A percentile compares a stretch with the other conserved stretches of the same genome.
Evolutionary conservation across 2,888 invertebrate species (phyloP).

Genomic region (Hedychridium roseum): DNA sequence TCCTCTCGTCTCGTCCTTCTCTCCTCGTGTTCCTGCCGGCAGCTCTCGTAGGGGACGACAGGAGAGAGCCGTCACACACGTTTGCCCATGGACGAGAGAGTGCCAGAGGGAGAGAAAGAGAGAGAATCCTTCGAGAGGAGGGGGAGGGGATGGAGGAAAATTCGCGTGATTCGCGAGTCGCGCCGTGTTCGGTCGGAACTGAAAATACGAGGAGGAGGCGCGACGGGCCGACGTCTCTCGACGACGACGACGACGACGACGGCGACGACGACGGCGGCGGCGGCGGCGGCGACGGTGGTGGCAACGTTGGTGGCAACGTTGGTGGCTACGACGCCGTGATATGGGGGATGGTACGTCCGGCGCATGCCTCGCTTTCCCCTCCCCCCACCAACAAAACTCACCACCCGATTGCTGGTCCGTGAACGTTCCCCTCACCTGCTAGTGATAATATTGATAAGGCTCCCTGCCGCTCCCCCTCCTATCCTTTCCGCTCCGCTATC

Average conservation of each 20-base stretch:
- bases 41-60: constrained; percentile 1
- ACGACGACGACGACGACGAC: constrained; percentile 40
- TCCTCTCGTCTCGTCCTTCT: constrained; percentile 33
- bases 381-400: constrained; percentile 20
- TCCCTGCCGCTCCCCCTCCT: constrained; percentile 9
- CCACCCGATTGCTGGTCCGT: constrained; percentile 25
- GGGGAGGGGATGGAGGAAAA: constrained; percentile 1
- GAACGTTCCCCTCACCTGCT: constrained; percentile 15
- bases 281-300: constrained; percentile 30
- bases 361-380: constrained; percentile 42
- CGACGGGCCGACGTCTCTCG: constrained; percentile 45
- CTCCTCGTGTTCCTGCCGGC: constrained; percentile 14
- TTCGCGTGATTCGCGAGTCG: constrained; percentile 39
- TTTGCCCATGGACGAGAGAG: background rate
- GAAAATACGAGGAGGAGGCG: constrained; percentile 43
- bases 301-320: constrained; percentile 18
- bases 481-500: too few species aligned
- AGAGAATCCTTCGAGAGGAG: constrained; percentile 1
- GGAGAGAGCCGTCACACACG: background rate
- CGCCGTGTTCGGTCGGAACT: constrained; percentile 47
- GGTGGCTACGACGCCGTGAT: constrained; percentile 8
- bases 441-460: constrained; percentile 49
- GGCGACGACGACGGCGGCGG: constrained; percentile 17
- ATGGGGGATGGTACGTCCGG: constrained; percentile 26
- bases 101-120: background rate